phyloP scores from a whole-genome alignment of 2,797 vertebrate genomes.

The Gymnoscopelus braueri region DNA sequence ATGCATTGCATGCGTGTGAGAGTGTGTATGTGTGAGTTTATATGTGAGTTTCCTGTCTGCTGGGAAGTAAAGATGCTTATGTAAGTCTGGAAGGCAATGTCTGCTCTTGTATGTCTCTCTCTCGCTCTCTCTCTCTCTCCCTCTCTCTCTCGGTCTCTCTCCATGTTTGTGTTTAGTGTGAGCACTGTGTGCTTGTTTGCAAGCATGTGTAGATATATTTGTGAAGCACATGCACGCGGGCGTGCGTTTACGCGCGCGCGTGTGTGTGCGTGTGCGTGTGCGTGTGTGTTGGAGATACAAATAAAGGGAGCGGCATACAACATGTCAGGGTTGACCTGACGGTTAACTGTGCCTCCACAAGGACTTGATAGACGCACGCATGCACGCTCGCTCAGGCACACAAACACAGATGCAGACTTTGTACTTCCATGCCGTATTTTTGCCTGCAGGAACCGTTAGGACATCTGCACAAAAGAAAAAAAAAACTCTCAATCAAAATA shows the following conservation, averaged over 20 bases:
- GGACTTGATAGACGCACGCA: conserved; percentile 13
- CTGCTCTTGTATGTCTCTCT: conserved; percentile 3
- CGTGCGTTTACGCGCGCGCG: background rate
- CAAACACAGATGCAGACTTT: conserved; percentile 28
- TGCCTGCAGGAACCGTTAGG: conserved; percentile 58
- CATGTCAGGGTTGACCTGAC: conserved; percentile 44
- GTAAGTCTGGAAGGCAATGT: no score
- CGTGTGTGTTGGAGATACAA: conserved; percentile 48
- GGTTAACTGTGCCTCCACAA: conserved; percentile 35
- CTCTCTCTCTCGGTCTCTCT: background rate
- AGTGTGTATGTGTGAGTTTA: conserved; percentile 37
- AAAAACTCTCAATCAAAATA: conserved; percentile 51
- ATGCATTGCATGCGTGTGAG: conserved; percentile 30
- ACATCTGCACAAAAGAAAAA: conserved; percentile 69
- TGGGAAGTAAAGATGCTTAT: no score
- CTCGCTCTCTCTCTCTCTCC: background rate
- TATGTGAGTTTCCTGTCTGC: no score
- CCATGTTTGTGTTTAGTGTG: conserved; percentile 2
- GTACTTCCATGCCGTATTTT: conserved; percentile 40
- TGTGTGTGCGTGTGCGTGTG: conserved; percentile 34
- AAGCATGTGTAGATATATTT: no score
- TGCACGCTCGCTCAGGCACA: conserved; percentile 8
- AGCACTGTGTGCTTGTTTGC: no score
- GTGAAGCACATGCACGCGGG: no score
- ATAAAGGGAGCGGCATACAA: conserved; percentile 44